Conservation (phyloP, 2,113 vertebrate species). For the Pteruthius melanotis region DNA sequence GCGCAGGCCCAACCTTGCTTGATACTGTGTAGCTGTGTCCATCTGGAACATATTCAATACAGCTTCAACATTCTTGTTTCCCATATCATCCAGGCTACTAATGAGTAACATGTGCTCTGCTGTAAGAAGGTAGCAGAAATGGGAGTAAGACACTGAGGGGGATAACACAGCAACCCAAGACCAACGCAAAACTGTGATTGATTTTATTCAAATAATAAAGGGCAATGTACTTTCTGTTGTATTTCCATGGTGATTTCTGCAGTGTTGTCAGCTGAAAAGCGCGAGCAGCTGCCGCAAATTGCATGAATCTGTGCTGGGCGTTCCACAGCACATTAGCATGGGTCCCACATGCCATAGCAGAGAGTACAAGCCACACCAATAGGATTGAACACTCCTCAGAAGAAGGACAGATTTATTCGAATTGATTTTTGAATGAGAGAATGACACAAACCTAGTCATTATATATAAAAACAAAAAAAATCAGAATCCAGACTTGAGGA, state of each 20-base stretch:
- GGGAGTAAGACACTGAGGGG: not conserved
- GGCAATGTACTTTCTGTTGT: conserved; percentile 47
- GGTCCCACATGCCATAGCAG: not conserved
- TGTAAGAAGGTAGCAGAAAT: conserved; percentile 60
- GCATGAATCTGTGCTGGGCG: not conserved
- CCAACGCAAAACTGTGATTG: not conserved
- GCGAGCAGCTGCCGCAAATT: conserved; percentile 42
- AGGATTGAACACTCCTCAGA: not conserved
- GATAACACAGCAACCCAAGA: conserved; percentile 55
- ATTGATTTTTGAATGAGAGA: conserved; percentile 2
- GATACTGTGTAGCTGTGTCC: conserved; percentile 26
- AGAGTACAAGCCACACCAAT: not conserved
- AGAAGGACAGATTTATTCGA: not conserved
- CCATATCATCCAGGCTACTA: conserved; percentile 63
- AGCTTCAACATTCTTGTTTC: conserved; percentile 60
- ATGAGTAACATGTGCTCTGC: conserved; percentile 63
- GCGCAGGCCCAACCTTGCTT: not conserved
- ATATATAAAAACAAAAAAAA: conserved; percentile 27
- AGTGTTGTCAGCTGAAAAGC: conserved; percentile 59
- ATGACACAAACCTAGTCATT: not conserved
- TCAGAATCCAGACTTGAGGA: not conserved
- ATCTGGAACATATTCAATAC: conserved; percentile 72
- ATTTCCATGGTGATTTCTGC: conserved; percentile 62
- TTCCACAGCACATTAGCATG: not conserved
- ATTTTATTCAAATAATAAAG: conserved; percentile 55